phyloP scores from a whole-genome alignment of 2,888 invertebrate species.

The Apotomis betuletana region DNA sequence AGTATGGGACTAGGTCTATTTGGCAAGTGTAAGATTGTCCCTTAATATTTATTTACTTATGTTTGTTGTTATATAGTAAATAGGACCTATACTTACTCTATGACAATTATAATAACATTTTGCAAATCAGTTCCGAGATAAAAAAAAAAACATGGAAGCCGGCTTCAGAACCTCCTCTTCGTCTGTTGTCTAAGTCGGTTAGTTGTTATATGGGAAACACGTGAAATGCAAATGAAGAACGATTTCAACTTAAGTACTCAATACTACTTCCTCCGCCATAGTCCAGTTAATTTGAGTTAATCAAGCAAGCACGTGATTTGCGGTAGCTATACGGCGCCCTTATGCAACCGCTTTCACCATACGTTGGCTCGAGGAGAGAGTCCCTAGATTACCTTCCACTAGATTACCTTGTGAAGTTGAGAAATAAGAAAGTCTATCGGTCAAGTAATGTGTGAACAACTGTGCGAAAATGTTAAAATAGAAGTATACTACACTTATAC shows the following conservation, averaged over 20 bases:
- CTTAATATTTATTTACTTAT: too few species aligned
- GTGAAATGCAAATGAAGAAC: neutral
- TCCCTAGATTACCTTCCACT: constrained; percentile 79
- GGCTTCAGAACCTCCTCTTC: too few species aligned
- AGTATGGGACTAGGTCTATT: too few species aligned
- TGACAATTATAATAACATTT: too few species aligned
- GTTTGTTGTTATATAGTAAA: too few species aligned
- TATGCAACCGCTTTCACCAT: constrained; percentile 79
- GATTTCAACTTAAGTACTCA: constrained; percentile 4
- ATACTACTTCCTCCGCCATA: constrained; percentile 11
- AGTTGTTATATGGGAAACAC: too few species aligned
- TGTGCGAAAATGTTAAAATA: neutral
- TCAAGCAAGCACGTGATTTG: constrained; percentile 61
- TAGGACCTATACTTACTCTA: too few species aligned
- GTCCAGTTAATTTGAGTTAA: constrained; percentile 34
- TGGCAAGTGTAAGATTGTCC: too few species aligned
- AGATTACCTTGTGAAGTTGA: constrained; percentile 73
- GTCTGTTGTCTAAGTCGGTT: too few species aligned
- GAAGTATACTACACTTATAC: too few species aligned
- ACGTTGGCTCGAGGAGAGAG: constrained; percentile 74
- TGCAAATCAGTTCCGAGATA: too few species aligned
- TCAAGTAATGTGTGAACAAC: constrained; percentile 4
- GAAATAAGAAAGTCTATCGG: constrained; percentile 69
- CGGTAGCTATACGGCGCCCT: constrained; percentile 68
- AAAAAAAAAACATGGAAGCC: too few species aligned